Percentiles rank a stretch among this genome's conserved stretches.
These are phyloP conservation scores for Typhlichthys eigenmanni DNA, from an alignment of 2,797 vertebrate genomes.

Conservation along the genomic window DNA sequence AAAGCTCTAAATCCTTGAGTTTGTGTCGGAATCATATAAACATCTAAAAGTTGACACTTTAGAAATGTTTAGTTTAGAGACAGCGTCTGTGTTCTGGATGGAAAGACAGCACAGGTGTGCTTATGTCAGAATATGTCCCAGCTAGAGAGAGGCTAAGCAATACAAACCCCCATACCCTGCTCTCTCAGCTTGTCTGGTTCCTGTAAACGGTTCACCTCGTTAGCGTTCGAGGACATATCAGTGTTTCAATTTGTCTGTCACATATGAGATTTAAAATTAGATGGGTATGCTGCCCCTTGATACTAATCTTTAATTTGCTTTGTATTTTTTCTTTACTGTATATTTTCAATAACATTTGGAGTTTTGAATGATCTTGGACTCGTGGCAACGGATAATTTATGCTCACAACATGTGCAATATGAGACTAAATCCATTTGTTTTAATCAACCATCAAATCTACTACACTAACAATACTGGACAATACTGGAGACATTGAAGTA, in stretches of 20 bases:
- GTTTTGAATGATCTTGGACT: conserved; percentile 21
- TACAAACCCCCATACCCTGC: conserved; percentile 53
- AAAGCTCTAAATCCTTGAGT: conserved; percentile 24
- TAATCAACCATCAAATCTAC: conserved; percentile 17
- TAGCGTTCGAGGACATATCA: conserved; percentile 75
- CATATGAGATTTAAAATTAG: conserved; percentile 19
- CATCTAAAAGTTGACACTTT: too few relatives aligned
- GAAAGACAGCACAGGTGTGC: conserved; percentile 39
- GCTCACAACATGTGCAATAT: conserved; percentile 31
- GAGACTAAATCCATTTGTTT: conserved; percentile 18
- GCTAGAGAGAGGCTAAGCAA: conserved; percentile 76
- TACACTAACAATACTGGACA: conserved; percentile 23
- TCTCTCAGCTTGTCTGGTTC: conserved; percentile 66
- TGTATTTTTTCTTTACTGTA: conserved; percentile 25
- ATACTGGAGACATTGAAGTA: conserved; percentile 19
- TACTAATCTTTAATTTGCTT: conserved; percentile 18
- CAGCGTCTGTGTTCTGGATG: conserved; percentile 24
- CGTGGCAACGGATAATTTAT: conserved; percentile 36
- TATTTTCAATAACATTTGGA: conserved; percentile 17
- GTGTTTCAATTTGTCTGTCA: conserved; percentile 59
- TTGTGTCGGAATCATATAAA: conserved; percentile 7
- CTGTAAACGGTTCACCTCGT: conserved; percentile 70
- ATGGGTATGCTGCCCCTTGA: conserved; percentile 17
- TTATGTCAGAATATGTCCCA: conserved; percentile 41
- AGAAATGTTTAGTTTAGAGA: conserved; percentile 10